Percentiles rank a stretch among this genome's conserved stretches.
Conservation (phyloP, 2,888 invertebrate species). For the Megaustenia siamemsis region DNA sequence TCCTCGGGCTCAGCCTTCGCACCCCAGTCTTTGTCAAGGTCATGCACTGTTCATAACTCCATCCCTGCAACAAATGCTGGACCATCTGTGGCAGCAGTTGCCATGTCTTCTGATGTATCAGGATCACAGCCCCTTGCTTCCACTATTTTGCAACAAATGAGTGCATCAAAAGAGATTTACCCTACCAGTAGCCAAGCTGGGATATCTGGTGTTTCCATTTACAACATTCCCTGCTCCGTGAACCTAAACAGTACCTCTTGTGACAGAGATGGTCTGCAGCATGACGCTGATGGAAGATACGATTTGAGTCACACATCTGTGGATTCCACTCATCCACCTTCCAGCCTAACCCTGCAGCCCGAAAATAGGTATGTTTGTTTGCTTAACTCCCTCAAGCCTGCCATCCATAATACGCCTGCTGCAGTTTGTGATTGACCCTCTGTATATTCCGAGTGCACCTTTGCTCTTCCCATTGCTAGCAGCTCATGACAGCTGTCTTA, state of each 20-base stretch:
- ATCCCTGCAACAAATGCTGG: background rate
- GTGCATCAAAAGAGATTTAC: background rate
- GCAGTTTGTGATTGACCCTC: background rate
- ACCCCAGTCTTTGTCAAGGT: background rate
- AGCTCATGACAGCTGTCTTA: background rate
- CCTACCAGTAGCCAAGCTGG: background rate
- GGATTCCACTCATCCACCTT: background rate
- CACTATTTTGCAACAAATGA: too few species aligned
- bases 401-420: background rate
- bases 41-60: background rate
- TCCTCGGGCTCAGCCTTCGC: background rate
- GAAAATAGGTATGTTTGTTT: constrained; percentile 15
- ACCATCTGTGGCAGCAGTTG: background rate
- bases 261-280: too few species aligned
- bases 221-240: too few species aligned
- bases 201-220: constrained; percentile 1
- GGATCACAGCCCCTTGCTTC: background rate
- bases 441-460: background rate
- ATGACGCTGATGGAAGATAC: too few species aligned
- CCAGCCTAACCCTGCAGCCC: background rate
- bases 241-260: too few species aligned
- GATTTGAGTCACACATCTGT: too few species aligned
- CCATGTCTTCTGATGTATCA: background rate
- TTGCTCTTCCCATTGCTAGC: background rate
- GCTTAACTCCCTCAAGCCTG: background rate